Percentiles rank a stretch among this genome's conserved stretches.
Evolutionary conservation across 2,888 invertebrate species (phyloP).

Genomic region (Cyclophora punctaria): DNA sequence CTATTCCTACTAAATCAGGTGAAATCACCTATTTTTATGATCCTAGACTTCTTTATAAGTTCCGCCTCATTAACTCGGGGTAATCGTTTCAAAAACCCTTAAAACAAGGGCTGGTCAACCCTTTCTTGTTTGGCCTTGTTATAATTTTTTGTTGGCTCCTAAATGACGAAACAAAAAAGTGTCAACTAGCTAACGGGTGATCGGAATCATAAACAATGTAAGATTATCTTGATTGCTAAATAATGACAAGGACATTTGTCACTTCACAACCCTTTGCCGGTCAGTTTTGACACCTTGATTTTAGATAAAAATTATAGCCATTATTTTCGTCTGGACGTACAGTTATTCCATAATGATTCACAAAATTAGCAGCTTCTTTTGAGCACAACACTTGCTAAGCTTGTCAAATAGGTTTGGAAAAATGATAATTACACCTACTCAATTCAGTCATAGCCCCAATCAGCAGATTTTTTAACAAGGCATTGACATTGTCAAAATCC

Average conservation of each 20-base stretch:
- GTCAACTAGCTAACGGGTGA: slow-evolving; percentile 30
- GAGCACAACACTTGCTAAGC: no score
- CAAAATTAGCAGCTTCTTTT: no score
- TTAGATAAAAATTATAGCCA: no score
- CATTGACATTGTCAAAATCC: no score
- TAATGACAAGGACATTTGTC: slow-evolving; percentile 53
- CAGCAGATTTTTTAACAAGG: no score
- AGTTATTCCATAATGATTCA: no score
- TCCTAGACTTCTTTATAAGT: neutral
- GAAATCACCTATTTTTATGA: neutral
- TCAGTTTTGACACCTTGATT: slow-evolving; percentile 1
- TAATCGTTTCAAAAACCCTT: neutral
- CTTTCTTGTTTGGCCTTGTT: slow-evolving; percentile 1
- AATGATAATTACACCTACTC: no score
- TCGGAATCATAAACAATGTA: slow-evolving; percentile 28
- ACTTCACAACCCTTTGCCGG: slow-evolving; percentile 39
- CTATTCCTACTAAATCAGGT: no score
- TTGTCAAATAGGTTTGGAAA: no score
- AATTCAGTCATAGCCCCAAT: no score
- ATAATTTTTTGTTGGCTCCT: slow-evolving; percentile 10
- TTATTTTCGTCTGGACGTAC: no score
- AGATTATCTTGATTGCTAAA: slow-evolving; percentile 58
- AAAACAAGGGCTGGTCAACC: neutral
- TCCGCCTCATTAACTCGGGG: neutral
- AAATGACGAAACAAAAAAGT: slow-evolving; percentile 26